Base-by-base conservation (phyloP, 2,797 vertebrate genomes). In the Peromyscus eremicus region DNA sequence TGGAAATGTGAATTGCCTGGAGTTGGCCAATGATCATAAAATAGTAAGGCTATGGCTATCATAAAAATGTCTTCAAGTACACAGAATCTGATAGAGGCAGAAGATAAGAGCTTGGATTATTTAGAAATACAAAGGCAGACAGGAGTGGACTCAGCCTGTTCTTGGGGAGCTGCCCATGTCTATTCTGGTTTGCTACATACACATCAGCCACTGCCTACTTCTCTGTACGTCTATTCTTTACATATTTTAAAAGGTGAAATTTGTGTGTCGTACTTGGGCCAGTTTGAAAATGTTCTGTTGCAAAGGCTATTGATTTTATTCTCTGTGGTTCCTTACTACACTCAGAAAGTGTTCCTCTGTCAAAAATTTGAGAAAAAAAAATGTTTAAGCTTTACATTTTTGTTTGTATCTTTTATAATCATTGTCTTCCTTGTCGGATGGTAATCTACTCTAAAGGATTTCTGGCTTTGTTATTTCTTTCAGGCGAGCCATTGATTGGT, bases 291-390 rank as follows among this genome's bases (percentile, higher is more conserved):
- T 81, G n/a, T 52, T 83, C 81, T 85, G 19, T 92, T 90, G 29
- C 12, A 49, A 92, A 94, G 93, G 27, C 34, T 80, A 71, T 68
- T 60, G 34, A 29, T 96, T 83, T 94, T 92, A 75, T 55, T 91
- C 9, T 77, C 80, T 75, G 19, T 83, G 37, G 66, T 60, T 92
- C 77, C 29, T 87, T 68, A 85, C 62, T 73, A 66, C 3, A 95
- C 13, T 57, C 12, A 12, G 43, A 90, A 71, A 37, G 32, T 52
- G n/a, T 93, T 81, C 21, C 6, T 16, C 19, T 91, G 37, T 76
- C 19, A 29, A 76, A 88, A 85, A 73, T 43, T 66, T 62, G 37
- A 66, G 16, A 46, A 46, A 46, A 46, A 46, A 46, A 46, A 46
- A 46, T n/a, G n/a, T 46, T 46, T 46, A 37, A 89, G 16, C 57